Evolutionary conservation across 2,113 vertebrate genomes (phyloP).

Genomic region (Aptenodytes patagonicus): DNA sequence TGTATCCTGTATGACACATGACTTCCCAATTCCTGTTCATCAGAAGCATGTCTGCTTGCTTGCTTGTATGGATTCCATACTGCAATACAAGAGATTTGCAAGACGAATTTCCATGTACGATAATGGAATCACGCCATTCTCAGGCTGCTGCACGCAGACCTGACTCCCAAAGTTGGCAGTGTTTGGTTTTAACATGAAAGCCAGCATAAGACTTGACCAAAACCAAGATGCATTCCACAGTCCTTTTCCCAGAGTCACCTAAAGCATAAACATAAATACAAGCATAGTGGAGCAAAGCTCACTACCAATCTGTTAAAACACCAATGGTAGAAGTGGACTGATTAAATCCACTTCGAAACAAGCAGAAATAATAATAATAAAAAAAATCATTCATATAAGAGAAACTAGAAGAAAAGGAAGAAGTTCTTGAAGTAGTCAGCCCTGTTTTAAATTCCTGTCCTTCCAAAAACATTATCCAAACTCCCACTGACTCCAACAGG

Average conservation of each 20-base stretch:
- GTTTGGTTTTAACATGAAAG: neutral
- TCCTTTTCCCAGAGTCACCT: neutral
- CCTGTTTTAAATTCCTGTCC: neutral
- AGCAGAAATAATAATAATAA: neutral
- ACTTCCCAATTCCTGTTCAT: neutral
- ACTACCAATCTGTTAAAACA: neutral
- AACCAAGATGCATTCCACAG: neutral
- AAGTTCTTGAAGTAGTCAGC: neutral
- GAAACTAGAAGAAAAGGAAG: neutral
- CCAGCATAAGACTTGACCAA: neutral
- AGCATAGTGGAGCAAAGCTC: neutral
- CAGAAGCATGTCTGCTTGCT: neutral
- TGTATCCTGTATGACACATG: neutral
- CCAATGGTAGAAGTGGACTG: rapidly evolving
- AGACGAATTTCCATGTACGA: neutral
- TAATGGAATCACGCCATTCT: neutral
- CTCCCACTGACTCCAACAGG: neutral
- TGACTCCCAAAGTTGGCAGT: neutral
- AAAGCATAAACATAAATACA: neutral
- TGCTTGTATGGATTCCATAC: neutral
- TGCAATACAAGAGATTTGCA: neutral
- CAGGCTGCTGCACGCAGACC: neutral
- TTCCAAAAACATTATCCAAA: neutral
- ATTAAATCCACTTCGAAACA: neutral
- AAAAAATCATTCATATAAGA: neutral